Percentiles rank a stretch among this genome's conserved stretches.
phyloP scores from a whole-genome alignment of 2,113 vertebrate species.

The Pipa parva region DNA sequence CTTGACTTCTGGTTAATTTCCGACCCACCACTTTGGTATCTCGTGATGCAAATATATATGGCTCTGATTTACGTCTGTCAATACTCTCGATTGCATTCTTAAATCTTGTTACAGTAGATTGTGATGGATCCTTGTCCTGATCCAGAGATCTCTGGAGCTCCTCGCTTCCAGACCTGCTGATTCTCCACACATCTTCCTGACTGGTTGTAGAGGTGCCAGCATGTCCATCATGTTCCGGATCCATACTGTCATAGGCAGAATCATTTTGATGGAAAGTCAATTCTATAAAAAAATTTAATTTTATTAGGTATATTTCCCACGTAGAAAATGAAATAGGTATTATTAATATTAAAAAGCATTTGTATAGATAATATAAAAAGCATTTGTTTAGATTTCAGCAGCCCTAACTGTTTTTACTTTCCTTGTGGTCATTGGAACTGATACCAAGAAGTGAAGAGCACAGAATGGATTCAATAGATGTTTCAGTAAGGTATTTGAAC shows the following conservation, averaged over 20 bases:
- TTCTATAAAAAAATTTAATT: slow-evolving; percentile 68
- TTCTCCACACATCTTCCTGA: not conserved
- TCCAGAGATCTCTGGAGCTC: not conserved
- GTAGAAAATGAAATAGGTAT: too few relatives aligned
- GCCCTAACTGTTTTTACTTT: too few relatives aligned
- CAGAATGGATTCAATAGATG: too few relatives aligned
- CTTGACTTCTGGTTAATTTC: slow-evolving; percentile 77
- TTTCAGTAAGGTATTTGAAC: too few relatives aligned
- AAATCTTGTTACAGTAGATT: slow-evolving; percentile 51
- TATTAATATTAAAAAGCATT: too few relatives aligned
- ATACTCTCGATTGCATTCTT: slow-evolving; percentile 48
- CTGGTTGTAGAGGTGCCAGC: slow-evolving; percentile 22
- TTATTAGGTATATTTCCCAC: too few relatives aligned
- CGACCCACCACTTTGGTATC: slow-evolving; percentile 46
- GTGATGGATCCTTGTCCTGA: slow-evolving; percentile 26
- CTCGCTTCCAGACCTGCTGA: slow-evolving; percentile 4
- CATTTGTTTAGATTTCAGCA: too few relatives aligned
- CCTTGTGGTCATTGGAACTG: too few relatives aligned
- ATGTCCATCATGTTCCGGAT: slow-evolving; percentile 71
- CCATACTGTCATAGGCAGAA: slow-evolving; percentile 89
- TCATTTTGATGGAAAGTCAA: slow-evolving; percentile 73
- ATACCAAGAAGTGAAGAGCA: too few relatives aligned
- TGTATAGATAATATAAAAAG: too few relatives aligned
- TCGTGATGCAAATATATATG: slow-evolving; percentile 60
- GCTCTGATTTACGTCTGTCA: slow-evolving; percentile 82